phyloP scores from a whole-genome alignment of 2,888 invertebrate species.

The Syritta pipiens region DNA sequence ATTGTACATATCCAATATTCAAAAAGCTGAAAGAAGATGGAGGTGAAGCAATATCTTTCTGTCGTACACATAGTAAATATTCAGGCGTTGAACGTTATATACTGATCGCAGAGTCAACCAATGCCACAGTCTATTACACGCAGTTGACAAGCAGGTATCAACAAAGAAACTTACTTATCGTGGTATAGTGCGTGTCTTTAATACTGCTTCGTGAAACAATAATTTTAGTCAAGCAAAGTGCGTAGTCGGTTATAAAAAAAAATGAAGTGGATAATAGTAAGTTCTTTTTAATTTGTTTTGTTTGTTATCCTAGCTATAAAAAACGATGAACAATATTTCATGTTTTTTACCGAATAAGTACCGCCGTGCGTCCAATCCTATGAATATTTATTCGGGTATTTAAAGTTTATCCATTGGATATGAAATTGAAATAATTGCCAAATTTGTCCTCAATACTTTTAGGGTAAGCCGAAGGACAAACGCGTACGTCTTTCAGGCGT shows the following conservation, averaged over 20 bases:
- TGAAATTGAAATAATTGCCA: background rate
- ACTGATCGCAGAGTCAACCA: conserved; percentile 74
- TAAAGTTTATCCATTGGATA: background rate
- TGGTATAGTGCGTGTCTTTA: conserved; percentile 21
- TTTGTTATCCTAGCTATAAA: background rate
- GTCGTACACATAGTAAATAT: conserved; percentile 42
- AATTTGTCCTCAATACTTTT: conserved; percentile 33
- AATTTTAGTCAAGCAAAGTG: conserved; percentile 26
- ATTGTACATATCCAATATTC: conserved; percentile 27
- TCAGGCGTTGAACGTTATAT: conserved; percentile 76
- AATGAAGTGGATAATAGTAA: conserved; percentile 62
- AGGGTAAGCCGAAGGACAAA: conserved; percentile 58
- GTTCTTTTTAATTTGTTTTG: conserved; percentile 30
- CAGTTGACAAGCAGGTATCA: conserved; percentile 76
- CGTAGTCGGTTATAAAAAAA: conserved; percentile 5
- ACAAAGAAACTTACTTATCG: conserved; percentile 27
- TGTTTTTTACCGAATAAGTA: background rate
- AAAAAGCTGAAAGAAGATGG: conserved; percentile 38
- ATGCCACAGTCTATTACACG: conserved; percentile 78
- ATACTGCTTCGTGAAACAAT: conserved; percentile 29
- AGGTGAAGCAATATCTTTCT: conserved; percentile 43
- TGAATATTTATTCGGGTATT: conserved; percentile 7
- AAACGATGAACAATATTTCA: too few species aligned
- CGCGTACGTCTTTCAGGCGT: conserved; percentile 10
- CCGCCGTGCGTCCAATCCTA: background rate